Evolutionary conservation across 2,888 invertebrate species (phyloP).

Genomic region (Iphiclides podalirius): DNA sequence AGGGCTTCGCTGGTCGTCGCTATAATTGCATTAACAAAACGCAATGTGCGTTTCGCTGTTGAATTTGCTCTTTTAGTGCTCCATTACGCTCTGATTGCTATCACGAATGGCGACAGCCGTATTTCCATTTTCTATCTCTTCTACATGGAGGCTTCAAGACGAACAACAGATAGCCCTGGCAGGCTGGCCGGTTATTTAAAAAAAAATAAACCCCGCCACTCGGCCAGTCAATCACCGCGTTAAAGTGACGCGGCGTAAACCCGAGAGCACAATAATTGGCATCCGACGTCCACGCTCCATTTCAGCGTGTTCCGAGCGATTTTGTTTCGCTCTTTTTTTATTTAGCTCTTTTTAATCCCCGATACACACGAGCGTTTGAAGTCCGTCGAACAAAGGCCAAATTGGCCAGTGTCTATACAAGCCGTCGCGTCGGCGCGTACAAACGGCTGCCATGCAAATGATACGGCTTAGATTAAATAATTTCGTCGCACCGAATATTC

Average conservation of each 20-base stretch:
- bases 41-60: too few relatives aligned
- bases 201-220: slow-evolving; percentile 5
- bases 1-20: too few relatives aligned
- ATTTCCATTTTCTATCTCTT: too few relatives aligned
- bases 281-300: slow-evolving; percentile 45
- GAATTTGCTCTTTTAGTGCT: too few relatives aligned
- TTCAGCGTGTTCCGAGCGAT: slow-evolving; percentile 23
- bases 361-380: slow-evolving; percentile 21
- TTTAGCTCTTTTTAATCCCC: slow-evolving; percentile 14
- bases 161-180: not conserved
- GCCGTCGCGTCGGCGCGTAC: too few relatives aligned
- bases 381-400: slow-evolving; percentile 17
- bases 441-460: slow-evolving; percentile 14
- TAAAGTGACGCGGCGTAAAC: slow-evolving; percentile 28
- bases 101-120: too few relatives aligned
- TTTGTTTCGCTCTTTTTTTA: not conserved
- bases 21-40: too few relatives aligned
- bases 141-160: too few relatives aligned
- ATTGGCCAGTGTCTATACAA: slow-evolving; percentile 18
- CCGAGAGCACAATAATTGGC: slow-evolving; percentile 61
- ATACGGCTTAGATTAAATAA: slow-evolving; percentile 5
- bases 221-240: slow-evolving; percentile 22
- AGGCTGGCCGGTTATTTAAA: too few relatives aligned
- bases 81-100: too few relatives aligned
- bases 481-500: not conserved